Evolutionary conservation across 2,113 vertebrate genomes (phyloP), one percentile per base, ranked within the genome.

Genomic region (Ptyas mucosa): DNA sequence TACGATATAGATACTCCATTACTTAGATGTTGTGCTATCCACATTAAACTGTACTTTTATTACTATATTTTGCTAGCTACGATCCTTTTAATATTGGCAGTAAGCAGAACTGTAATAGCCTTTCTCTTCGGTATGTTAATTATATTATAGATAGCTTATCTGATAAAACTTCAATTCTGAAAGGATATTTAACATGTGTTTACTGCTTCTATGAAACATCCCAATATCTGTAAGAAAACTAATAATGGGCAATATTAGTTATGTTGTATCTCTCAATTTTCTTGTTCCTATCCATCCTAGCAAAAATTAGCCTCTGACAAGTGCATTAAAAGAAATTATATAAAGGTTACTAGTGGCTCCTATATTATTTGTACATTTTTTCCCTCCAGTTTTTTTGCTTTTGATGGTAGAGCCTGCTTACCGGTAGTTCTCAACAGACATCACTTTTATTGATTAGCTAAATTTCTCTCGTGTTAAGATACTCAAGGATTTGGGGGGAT

Each of bases 111-210:
- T 14, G 7, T 54, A 39, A 53, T 92, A 64, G n/a, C 69, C 7
- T 39, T 81, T 81, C 18, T 81, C n/a, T 81, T 81, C 69, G 39
- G 69, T 81, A 39, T 81, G 69, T 81, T 81, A 91, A 93, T 23
- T 61, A n/a, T 26, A 89, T 43, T 0, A 0, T 43, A 89, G 18
- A 46, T 89, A 52, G 1, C 0, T 15, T 89, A 10, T 0, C 69
- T n/a, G 26, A 51, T 69, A 21, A 90, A 53, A 52, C 64, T 75
- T 90, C 49, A 51, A 21, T 90, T 85, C 51, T 91, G 52, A 54
- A 91, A 39, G 51, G 64, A 21, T 53, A 39, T 12, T 64, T 64
- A 64, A 64, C 39, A 20, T 64, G 43, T 89, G 46, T 24, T 58
- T 21, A 43, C 39, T 64, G 8, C 61, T 14, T 14, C 49, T 90